Base-by-base conservation (phyloP, 2,797 vertebrate genomes). In the Microchirus variegatus region DNA sequence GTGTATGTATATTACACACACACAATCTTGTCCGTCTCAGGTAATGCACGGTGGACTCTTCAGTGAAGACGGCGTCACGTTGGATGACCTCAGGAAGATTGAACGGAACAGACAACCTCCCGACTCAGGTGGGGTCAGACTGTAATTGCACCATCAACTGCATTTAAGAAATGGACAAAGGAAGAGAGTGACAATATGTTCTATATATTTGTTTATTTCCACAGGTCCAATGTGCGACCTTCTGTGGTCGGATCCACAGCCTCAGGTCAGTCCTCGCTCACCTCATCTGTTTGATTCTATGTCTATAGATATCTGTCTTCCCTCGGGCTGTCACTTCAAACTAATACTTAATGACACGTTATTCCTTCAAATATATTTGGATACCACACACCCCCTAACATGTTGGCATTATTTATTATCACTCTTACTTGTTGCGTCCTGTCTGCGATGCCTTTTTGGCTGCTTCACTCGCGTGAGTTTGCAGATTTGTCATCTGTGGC, bases 21-120 rank as follows among this genome's bases (percentile, higher is more conserved):
- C 47, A 38, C 17, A 8, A 37, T 22, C 22, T 22, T 64, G 15
- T 81, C 15, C 18, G 0, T 67, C 11, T 15, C 80, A 98, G 96
- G 94, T 98, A 40, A 98, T 98, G 97, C 96, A 98, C 0, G 96
- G 97, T 0, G 97, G 96, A 0, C 90, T 98, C 31, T 98, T 98
- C 87, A 98, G 96, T 10, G 96, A 98, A 88, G 97, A 98, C 0
- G 95, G 95, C 0, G 92, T 98, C 55, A 97, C 95, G 10, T 87
- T 98, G 75, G 97, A 98, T 0, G 95, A 98, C 75, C 93, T 98
- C 74, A 90, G 95, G 66, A 98, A 95, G 90, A 97, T 98, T 0
- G 95, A 97, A 10, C 89, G 96, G 76, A 98, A 98, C 83, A 92
- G 96, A 81, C 97, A 98, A 62, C 97, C 96, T 19, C 96, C 96